Evolutionary conservation across 2,113 vertebrate species (phyloP), one percentile per base, ranked within the genome.

Genomic region (Pomatostomus ruficeps): DNA sequence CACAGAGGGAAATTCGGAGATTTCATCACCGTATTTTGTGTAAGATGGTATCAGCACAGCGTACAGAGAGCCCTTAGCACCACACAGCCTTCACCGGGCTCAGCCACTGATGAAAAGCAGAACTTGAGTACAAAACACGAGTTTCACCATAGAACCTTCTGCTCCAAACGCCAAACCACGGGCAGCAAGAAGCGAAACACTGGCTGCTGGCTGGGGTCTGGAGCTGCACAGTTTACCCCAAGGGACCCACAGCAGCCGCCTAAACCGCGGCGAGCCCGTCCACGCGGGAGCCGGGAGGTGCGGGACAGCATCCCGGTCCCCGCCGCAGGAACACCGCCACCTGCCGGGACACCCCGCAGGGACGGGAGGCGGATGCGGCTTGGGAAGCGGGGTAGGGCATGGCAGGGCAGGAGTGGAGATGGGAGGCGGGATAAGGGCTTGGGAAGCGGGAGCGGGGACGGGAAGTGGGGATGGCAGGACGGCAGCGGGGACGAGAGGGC

Each of bases 91-190:
- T 18, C 65, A 4, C 0, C 5, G 52, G 10, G 46, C 48, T 48
- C 83, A 7, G 1, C 4, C 45, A 2, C 78, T 4, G 71, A 49
- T 29, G 29, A 28, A 62, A 72, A 58, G 62, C 85, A 43, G 63
- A 78, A 28, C 19, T 2, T 1, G 2, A 43, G 45, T 0, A 20
- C 1, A 2, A 52, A 75, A 54, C 31, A 1, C 0, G 2, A 26
- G 2, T 31, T 87, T 33, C 66, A 10, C 57, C 19, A 0, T 0
- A 15, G 20, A 83, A 15, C 42, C 70, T 62, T 4, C 51, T 3
- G 2, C 66, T 36, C 51, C 66, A 6, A 45, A 17, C 26, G 11
- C 24, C 67, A 14, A 19, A 5, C 5, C 48, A 1, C 19, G 16
- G 0, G 3, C 40, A 1, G 3, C 1, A 9, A 12, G n/a, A 38